Conservation (phyloP, 1,140 invertebrate species). For the Penaeus indicus region DNA sequence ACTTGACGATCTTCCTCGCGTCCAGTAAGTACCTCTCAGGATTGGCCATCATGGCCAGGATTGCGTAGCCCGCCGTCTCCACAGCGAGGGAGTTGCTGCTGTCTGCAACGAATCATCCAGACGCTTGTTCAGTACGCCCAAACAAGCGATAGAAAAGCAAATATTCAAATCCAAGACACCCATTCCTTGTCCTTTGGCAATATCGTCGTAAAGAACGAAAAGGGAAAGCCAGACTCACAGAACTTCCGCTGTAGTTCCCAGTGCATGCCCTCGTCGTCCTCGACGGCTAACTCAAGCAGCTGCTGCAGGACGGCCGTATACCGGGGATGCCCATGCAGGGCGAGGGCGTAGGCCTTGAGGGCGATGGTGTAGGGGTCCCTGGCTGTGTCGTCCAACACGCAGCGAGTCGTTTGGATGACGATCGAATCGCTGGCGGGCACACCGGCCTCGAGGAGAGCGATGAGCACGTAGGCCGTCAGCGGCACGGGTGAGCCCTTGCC, state of each 20-base stretch:
- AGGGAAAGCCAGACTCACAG: neutral
- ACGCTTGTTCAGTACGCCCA: neutral
- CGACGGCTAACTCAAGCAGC: constrained; percentile 32
- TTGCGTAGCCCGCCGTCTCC: constrained; percentile 54
- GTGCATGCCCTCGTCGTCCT: neutral
- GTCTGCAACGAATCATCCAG: constrained; percentile 15
- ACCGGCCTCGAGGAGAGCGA: constrained; percentile 55
- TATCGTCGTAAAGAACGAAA: neutral
- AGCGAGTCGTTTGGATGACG: neutral
- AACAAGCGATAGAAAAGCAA: neutral
- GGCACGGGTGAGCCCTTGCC: constrained; percentile 10
- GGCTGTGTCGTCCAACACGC: constrained; percentile 27
- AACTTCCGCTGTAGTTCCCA: constrained; percentile 44
- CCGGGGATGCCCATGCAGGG: constrained; percentile 80
- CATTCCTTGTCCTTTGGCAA: neutral
- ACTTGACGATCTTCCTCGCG: constrained; percentile 76
- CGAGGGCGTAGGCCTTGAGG: constrained; percentile 82
- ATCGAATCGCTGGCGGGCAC: neutral
- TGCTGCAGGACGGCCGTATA: constrained; percentile 68
- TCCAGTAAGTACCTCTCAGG: constrained; percentile 71
- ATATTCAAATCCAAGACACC: neutral
- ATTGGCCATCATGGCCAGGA: constrained; percentile 67
- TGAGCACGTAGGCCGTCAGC: constrained; percentile 49
- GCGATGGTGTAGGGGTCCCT: constrained; percentile 84
- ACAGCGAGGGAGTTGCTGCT: constrained; percentile 42